Conservation (phyloP, 2,888 invertebrate genomes). For the Campoplex nolae region DNA sequence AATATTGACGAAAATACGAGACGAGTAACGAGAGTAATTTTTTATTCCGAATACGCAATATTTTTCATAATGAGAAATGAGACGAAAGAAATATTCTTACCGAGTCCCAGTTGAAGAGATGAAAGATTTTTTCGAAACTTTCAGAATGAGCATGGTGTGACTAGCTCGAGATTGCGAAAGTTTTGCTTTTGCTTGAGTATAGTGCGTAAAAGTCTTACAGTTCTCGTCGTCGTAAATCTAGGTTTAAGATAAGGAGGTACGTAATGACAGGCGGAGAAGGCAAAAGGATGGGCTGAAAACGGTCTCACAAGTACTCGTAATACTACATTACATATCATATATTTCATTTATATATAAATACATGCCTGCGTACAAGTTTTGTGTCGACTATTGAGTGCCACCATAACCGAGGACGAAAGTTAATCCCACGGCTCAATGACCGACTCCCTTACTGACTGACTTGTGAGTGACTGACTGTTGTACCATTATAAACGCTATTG, state of each 20-base stretch:
- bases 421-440: conserved; percentile 77
- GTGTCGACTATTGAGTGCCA: conserved; percentile 13
- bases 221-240: conserved; percentile 57
- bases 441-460: conserved; percentile 73
- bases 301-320: conserved; percentile 20
- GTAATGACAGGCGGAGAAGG: conserved; percentile 48
- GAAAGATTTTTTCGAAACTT: conserved; percentile 23
- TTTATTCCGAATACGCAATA: not conserved
- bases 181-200: conserved; percentile 22
- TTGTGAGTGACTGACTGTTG: conserved; percentile 71
- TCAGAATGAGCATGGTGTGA: conserved; percentile 8
- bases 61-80: conserved; percentile 15
- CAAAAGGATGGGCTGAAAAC: conserved; percentile 18
- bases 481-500: conserved; percentile 40
- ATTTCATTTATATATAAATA: conserved; percentile 17
- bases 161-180: conserved; percentile 51
- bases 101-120: not conserved
- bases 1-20: not conserved
- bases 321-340: conserved; percentile 12
- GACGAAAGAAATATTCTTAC: not conserved
- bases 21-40: not conserved
- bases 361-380: conserved; percentile 9
- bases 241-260: conserved; percentile 52
- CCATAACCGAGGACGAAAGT: conserved; percentile 69
- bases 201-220: conserved; percentile 57